These are phyloP conservation scores for Hylia prasina DNA, from an alignment of 2,113 vertebrate genomes.

Conservation along the genomic window DNA sequence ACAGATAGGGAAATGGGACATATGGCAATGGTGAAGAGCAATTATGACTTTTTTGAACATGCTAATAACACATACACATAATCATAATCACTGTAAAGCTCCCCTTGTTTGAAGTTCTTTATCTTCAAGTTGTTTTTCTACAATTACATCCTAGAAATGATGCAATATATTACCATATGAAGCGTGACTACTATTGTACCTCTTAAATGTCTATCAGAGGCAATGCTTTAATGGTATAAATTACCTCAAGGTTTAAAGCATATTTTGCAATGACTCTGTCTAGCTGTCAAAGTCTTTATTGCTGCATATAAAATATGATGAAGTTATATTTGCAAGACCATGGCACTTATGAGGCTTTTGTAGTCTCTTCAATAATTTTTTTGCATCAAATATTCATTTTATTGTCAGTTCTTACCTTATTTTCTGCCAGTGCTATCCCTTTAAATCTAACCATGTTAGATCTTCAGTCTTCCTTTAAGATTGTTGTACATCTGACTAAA, in stretches of 20 bases:
- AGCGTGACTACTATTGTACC: slow-evolving; percentile 34
- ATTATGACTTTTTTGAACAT: slow-evolving; percentile 22
- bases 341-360: not conserved
- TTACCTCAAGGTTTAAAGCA: slow-evolving; percentile 20
- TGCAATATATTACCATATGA: not conserved
- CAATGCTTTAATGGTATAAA: slow-evolving; percentile 55
- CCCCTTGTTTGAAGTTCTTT: slow-evolving; percentile 8
- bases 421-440: not conserved
- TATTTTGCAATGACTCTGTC: slow-evolving; percentile 47
- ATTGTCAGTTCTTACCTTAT: not conserved
- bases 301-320: slow-evolving; percentile 39
- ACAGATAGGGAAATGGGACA: slow-evolving; percentile 5
- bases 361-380: slow-evolving; percentile 26
- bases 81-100: slow-evolving; percentile 22
- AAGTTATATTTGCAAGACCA: slow-evolving; percentile 23
- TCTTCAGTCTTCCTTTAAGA: not conserved
- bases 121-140: slow-evolving; percentile 33
- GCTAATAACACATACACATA: not conserved
- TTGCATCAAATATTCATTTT: slow-evolving; percentile 38
- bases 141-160: slow-evolving; percentile 2
- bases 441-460: not conserved
- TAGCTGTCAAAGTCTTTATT: slow-evolving; percentile 56
- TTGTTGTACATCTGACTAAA: not conserved
- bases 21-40: slow-evolving; percentile 3
- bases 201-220: slow-evolving; percentile 33